These are phyloP conservation scores for Eulacestoma nigropectus DNA, from an alignment of 2,113 vertebrate genomes.

Conservation along the genomic window DNA sequence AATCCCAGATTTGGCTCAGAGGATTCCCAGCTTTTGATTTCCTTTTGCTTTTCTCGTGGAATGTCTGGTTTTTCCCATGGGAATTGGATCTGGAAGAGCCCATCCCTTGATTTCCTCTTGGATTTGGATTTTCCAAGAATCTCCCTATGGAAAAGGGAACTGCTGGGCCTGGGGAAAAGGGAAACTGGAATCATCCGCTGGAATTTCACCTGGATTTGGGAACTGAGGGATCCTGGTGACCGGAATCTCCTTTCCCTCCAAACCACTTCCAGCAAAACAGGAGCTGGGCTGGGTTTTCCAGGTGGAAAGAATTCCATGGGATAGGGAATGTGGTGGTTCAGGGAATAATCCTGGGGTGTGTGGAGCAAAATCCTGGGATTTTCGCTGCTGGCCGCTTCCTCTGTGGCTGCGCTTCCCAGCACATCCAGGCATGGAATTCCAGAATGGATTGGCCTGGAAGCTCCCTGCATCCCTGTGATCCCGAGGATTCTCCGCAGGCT, in stretches of 20 bases:
- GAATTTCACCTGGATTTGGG: not conserved
- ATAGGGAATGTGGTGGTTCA: not conserved
- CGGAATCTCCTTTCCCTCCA: not conserved
- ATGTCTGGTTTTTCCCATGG: accelerated
- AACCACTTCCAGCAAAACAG: not conserved
- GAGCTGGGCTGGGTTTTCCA: not conserved
- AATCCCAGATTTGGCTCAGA: not conserved
- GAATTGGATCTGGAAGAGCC: not conserved
- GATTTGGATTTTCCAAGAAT: not conserved
- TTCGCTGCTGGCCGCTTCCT: not conserved
- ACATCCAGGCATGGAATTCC: not conserved
- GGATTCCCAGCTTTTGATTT: not conserved
- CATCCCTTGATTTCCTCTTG: not conserved
- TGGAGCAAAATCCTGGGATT: not conserved
- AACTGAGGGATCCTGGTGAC: not conserved
- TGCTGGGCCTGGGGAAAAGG: not conserved
- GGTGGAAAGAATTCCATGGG: not conserved
- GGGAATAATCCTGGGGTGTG: not conserved
- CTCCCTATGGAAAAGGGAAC: not conserved
- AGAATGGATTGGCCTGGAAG: not conserved
- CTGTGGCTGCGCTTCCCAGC: not conserved
- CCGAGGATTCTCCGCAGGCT: not conserved
- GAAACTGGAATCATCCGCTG: not conserved
- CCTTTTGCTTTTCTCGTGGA: not conserved
- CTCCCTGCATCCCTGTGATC: not conserved